Base-by-base conservation (phyloP, 2,797 vertebrate species). In the Leptatherina wallacei region DNA sequence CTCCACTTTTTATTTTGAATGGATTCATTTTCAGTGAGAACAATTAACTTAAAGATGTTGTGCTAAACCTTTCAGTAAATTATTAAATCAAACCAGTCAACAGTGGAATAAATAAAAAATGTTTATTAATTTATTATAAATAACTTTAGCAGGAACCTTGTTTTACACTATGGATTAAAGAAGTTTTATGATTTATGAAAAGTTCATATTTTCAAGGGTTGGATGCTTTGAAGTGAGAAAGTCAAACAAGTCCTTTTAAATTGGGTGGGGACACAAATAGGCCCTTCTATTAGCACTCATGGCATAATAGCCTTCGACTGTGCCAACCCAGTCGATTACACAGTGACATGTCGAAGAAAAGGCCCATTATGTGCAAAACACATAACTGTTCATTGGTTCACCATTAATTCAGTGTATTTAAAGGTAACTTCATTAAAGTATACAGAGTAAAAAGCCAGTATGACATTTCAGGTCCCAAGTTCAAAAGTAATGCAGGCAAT, bases 271-370 rank as follows among this genome's bases (percentile, higher is more conserved):
- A 60, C 47, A 38, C n/a, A 40, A 69, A 33, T 27, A 10, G 35
- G 36, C 27, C 40, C 36, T 73, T 83, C 47, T 70, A 60, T 85
- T 67, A 73, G 61, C 63, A 78, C 47, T 76, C 47, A 20, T 8
- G 4, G 14, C 42, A 69, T 38, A 69, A 74, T 42, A 65, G 36
- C 56, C 24, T 44, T 44, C 40, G 64, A 77, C 75, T 63, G 54
- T 52, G 47, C 5, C 3, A 61, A 58, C 10, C 33, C 18, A 6
- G 55, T 61, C 24, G 2, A 61, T 72, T 73, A 63, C 35, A 68
- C 44, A 58, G 38, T 71, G 57, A 47, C 63, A 63, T 33, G 58
- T 61, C 57, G 32, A 61, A 77, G 59, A 83, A 83, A 77, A 77
- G 49, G 13, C 4, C 61, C 51, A 29, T 54, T 77, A 75, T 81